Percentiles rank a stretch among this genome's conserved stretches.
Evolutionary conservation across 2,113 vertebrate species (phyloP).

Genomic region (Fregetta grallaria): DNA sequence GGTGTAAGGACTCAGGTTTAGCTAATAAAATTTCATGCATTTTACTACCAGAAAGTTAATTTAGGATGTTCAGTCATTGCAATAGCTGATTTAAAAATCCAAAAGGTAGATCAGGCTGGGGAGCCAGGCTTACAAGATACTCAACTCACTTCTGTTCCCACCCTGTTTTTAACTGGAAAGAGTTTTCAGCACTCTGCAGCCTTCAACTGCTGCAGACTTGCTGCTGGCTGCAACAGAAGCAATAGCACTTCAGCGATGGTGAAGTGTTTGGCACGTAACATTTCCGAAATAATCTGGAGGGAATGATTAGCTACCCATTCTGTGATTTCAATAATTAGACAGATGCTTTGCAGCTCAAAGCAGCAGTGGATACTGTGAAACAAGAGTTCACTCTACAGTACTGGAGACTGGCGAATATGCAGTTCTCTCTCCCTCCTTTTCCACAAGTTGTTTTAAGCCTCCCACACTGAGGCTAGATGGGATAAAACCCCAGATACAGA

Average conservation of each 20-base stretch:
- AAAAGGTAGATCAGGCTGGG: background rate
- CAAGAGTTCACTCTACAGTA: background rate
- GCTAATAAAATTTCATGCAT: background rate
- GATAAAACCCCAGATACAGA: background rate
- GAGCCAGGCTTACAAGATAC: background rate
- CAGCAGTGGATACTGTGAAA: background rate
- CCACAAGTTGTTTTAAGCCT: background rate
- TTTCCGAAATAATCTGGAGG: background rate
- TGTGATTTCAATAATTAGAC: background rate
- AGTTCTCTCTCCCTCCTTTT: background rate
- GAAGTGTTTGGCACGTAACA: background rate
- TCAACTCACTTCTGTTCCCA: background rate
- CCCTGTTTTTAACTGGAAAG: background rate
- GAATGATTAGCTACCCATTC: background rate
- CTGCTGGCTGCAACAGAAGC: background rate
- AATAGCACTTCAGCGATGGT: background rate
- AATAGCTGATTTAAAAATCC: background rate
- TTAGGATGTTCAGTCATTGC: background rate
- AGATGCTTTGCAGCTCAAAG: background rate
- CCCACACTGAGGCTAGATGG: background rate
- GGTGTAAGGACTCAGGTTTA: background rate
- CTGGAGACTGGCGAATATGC: background rate
- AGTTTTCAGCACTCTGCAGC: background rate
- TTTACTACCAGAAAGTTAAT: background rate
- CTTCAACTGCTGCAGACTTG: background rate